These are phyloP conservation scores for Eulimnadia texana DNA, from an alignment of 1,140 invertebrate genomes.

Conservation along the genomic window DNA sequence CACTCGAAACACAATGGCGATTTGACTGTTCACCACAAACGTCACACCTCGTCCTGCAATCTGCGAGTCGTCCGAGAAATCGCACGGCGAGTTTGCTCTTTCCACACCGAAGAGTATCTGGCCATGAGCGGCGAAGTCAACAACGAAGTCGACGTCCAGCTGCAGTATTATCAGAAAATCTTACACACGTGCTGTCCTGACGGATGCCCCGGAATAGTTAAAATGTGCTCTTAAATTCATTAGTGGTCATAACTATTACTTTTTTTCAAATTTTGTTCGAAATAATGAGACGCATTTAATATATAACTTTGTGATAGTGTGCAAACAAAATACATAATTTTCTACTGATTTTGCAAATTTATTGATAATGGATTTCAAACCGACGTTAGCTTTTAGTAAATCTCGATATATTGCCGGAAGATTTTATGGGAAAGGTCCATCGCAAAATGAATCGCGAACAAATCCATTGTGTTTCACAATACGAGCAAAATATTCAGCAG, in stretches of 20 bases:
- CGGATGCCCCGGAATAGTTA: not conserved
- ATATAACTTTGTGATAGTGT: too few relatives aligned
- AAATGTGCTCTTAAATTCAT: not conserved
- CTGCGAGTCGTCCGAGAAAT: not conserved
- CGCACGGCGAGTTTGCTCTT: not conserved
- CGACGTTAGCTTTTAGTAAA: too few relatives aligned
- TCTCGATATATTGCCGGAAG: too few relatives aligned
- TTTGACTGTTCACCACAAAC: not conserved
- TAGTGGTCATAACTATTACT: too few relatives aligned
- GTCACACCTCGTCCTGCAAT: not conserved
- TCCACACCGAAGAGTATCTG: not conserved
- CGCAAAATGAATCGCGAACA: slow-evolving; percentile 3
- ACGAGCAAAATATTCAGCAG: slow-evolving; percentile 36
- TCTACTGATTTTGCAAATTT: too few relatives aligned
- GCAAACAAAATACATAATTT: too few relatives aligned
- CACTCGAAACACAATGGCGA: not conserved
- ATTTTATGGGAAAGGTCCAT: too few relatives aligned
- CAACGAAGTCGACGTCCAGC: not conserved
- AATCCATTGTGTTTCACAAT: slow-evolving; percentile 28
- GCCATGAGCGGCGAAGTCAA: not conserved
- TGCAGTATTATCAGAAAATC: not conserved
- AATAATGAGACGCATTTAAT: too few relatives aligned
- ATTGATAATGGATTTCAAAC: too few relatives aligned
- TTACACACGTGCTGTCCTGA: not conserved
- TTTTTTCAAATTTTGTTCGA: too few relatives aligned